Conservation (phyloP, 2,113 vertebrate genomes). For the Casuarius casuarius region DNA sequence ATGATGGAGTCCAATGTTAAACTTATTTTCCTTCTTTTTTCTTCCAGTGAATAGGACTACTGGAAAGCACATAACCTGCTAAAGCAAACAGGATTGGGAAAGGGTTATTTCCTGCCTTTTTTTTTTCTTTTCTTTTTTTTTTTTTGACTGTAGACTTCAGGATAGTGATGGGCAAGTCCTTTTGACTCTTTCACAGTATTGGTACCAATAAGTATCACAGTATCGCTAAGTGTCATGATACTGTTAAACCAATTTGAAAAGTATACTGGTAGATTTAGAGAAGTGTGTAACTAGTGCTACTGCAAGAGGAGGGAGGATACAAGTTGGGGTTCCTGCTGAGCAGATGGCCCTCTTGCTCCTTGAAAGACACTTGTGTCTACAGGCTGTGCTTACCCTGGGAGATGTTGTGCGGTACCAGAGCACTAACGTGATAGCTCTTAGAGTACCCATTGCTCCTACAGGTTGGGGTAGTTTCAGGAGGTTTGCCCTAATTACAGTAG, state of each 20-base stretch:
- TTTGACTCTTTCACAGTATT: neutral
- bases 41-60: neutral
- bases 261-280: neutral
- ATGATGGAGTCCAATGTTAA: neutral
- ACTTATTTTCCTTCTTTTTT: neutral
- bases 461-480: neutral
- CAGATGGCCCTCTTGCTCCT: neutral
- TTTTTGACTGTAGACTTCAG: neutral
- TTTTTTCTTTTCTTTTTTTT: neutral
- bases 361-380: neutral
- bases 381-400: neutral
- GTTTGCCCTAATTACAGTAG: neutral
- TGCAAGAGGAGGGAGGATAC: neutral
- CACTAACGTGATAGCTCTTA: neutral
- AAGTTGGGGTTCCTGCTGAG: neutral
- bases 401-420: neutral
- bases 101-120: neutral
- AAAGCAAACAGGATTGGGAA: neutral
- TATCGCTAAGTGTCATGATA: neutral
- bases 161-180: neutral
- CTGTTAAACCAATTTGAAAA: neutral
- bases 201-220: neutral
- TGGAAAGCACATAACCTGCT: neutral
- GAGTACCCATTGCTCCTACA: neutral
- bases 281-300: neutral